Evolutionary conservation across 2,888 invertebrate species (phyloP).

Genomic region (Heliconius erato): DNA sequence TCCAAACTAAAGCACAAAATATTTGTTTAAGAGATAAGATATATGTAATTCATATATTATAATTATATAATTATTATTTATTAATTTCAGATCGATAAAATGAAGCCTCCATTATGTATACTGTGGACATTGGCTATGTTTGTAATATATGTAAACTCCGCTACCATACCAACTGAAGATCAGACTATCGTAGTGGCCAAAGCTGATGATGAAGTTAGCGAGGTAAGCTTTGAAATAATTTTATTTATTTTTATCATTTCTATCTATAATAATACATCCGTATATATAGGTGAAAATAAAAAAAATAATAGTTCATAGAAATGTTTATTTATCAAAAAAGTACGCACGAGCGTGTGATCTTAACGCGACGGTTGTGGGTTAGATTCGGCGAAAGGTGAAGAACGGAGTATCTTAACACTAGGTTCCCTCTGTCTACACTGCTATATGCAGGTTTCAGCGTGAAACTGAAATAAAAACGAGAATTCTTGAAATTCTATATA

Average conservation of each 20-base stretch:
- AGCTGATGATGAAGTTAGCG: conserved; percentile 52
- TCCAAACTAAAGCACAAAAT: not conserved
- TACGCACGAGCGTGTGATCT: too few relatives aligned
- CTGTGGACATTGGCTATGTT: conserved; percentile 61
- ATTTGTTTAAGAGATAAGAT: not conserved
- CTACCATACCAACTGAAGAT: conserved; percentile 70
- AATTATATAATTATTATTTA: not conserved
- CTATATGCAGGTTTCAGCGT: too few relatives aligned
- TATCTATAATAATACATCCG: too few relatives aligned
- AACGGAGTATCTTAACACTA: too few relatives aligned
- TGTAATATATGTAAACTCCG: conserved; percentile 56
- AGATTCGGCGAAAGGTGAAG: too few relatives aligned
- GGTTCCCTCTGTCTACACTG: too few relatives aligned
- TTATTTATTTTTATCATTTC: not conserved
- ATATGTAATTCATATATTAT: not conserved
- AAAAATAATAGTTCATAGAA: too few relatives aligned
- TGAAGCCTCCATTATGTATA: conserved; percentile 56
- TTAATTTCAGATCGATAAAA: conserved; percentile 38
- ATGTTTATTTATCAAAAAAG: too few relatives aligned
- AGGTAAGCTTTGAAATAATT: not conserved
- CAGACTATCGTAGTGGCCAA: conserved; percentile 70
- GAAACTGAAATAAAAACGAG: too few relatives aligned
- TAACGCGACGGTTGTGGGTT: too few relatives aligned
- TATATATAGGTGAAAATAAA: too few relatives aligned
- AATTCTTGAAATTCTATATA: too few relatives aligned